A percentile compares a stretch with the other conserved stretches of the same genome.
Conservation (phyloP, 2,888 invertebrate genomes). For the Rosalia funebris region DNA sequence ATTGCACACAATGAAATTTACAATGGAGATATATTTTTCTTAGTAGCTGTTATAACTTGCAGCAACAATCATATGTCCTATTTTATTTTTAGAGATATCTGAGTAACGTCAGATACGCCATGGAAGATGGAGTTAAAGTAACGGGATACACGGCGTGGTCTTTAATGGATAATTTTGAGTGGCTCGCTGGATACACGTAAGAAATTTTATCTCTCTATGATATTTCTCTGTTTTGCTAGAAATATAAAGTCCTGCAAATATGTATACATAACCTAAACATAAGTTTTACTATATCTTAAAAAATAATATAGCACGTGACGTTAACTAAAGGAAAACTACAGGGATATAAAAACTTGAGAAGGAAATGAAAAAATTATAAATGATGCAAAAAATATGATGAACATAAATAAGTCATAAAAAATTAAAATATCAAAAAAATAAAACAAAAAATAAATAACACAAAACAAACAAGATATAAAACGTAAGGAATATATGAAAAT, state of each 20-base stretch:
- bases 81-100: slow-evolving; percentile 15
- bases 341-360: background rate
- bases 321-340: background rate
- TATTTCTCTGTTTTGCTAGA: background rate
- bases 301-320: too few relatives aligned
- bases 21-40: too few relatives aligned
- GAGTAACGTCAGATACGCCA: slow-evolving; percentile 20
- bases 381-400: too few relatives aligned
- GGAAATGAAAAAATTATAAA: background rate
- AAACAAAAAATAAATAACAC: too few relatives aligned
- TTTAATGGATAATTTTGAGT: slow-evolving; percentile 20
- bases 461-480: too few relatives aligned
- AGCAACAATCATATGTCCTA: too few relatives aligned
- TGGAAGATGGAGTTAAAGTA: slow-evolving; percentile 27
- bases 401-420: too few relatives aligned
- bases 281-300: background rate
- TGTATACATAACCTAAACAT: background rate
- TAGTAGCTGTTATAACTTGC: too few relatives aligned
- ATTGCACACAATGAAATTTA: too few relatives aligned
- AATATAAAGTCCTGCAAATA: background rate
- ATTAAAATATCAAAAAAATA: too few relatives aligned
- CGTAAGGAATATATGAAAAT: too few relatives aligned
- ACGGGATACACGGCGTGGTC: slow-evolving; percentile 24
- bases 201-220: slow-evolving; percentile 46
- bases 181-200: slow-evolving; percentile 51